Evolutionary conservation across 1,140 invertebrate genomes (phyloP).

Genomic region (Bombus difficillimus): DNA sequence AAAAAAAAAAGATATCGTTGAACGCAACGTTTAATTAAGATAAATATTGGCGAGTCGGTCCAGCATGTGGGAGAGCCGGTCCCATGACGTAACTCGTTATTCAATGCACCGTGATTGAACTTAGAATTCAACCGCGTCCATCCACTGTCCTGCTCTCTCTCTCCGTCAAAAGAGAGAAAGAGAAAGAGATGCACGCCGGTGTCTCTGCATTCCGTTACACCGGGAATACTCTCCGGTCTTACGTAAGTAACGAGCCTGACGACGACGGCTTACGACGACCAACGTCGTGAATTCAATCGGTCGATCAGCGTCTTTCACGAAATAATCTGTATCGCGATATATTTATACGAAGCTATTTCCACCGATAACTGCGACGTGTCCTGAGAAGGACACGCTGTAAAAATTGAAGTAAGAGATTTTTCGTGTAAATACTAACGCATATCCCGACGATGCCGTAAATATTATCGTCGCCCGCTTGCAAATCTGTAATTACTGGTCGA

Average conservation of each 20-base stretch:
- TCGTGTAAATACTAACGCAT: background rate
- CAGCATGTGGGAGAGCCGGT: slow-evolving; percentile 9
- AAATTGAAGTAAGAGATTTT: too few relatives aligned
- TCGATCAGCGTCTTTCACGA: background rate
- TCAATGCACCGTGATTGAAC: slow-evolving; percentile 11
- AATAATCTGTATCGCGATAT: background rate
- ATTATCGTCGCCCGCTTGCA: too few relatives aligned
- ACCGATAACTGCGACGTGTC: too few relatives aligned
- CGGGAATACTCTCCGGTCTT: background rate
- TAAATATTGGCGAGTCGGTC: background rate
- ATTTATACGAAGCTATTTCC: too few relatives aligned
- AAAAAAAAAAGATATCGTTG: background rate
- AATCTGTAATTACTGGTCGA: background rate
- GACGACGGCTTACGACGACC: background rate
- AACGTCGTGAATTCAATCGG: background rate
- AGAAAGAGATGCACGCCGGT: background rate
- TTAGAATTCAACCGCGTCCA: slow-evolving; percentile 8
- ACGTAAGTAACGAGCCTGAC: slow-evolving; percentile 5
- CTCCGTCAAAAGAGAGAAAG: background rate
- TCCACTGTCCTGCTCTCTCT: background rate
- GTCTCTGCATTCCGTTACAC: slow-evolving; percentile 11
- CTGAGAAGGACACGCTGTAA: too few relatives aligned
- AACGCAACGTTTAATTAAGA: slow-evolving; percentile 33
- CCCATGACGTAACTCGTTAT: slow-evolving; percentile 41
- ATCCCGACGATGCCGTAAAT: background rate